Base-by-base conservation (phyloP, 2,888 invertebrate species). In the Alcis repandata region DNA sequence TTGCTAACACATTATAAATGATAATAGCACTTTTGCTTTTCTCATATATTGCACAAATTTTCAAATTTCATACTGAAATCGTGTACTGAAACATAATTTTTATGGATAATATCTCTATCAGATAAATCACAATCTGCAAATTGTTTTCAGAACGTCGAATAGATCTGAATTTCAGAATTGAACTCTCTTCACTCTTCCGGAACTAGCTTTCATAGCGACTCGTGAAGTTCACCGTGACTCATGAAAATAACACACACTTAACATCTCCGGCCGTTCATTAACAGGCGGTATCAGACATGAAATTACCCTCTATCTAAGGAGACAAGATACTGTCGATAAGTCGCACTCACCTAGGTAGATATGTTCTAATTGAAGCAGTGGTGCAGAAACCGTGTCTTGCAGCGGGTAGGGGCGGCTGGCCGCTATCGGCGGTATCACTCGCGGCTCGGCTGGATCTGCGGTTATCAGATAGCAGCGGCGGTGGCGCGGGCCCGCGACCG, bases 401-500 rank as follows among this genome's bases (percentile, higher is more conserved):
- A 19, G 32, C 13, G 51, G 17, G 51, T 36, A 11, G 20, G 4
- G 20, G n/a, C 27, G 32, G 46, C 32, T 9, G 17, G 49, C 33
- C 36, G n/a, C 51, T 51, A 17, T 36, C 27, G 27, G 48, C 62
- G 59, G 58, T 54, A 66, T 59, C 65, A 68, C 65, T 59, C 63
- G 69, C 65, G 73, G 66, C 68, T 45, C 32, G 22, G 15, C 11
- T 4, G 68, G 68, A 72, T 69, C 76, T 70, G 71, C 74, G 62
- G 71, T 59, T 62, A 73, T 72, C 71, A 67, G 74, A 71, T 69
- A 61, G 65, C 67, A 56, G 66, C 52, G 73, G 67, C 71, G 62
- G 63, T 51, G 65, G 70, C 68, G 68, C 70, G 61, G 56, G 67
- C 54, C 78, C 69, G 75, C 76, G 76, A 64, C 53, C 61, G 70